Evolutionary conservation across 1,140 invertebrate species (phyloP).

Genomic region (Drosophila nebulosa): DNA sequence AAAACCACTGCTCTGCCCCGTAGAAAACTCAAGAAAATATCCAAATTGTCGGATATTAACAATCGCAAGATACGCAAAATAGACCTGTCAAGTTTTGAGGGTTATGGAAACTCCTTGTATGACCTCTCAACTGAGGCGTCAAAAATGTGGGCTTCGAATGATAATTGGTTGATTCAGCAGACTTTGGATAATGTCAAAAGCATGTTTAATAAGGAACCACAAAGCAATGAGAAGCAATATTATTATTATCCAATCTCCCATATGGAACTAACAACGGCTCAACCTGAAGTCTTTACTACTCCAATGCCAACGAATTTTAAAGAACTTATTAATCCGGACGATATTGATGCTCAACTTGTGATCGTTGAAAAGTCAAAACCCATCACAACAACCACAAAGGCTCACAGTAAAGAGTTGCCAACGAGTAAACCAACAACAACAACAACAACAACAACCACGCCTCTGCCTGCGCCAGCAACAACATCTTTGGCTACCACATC

Average conservation of each 20-base stretch:
- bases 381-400: not conserved
- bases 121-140: not conserved
- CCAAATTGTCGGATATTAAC: conserved; percentile 34
- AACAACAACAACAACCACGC: not conserved
- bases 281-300: not conserved
- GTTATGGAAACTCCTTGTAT: not conserved
- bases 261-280: not conserved
- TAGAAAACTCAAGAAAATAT: conserved; percentile 3
- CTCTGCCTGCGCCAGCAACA: not conserved
- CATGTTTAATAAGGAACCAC: conserved; percentile 22
- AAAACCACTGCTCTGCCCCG: not conserved
- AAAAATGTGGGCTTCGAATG: conserved; percentile 29
- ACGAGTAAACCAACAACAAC: not conserved
- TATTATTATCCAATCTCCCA: not conserved
- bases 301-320: not conserved
- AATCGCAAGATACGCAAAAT: conserved; percentile 64
- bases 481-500: not conserved
- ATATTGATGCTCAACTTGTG: not conserved
- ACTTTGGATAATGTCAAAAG: conserved; percentile 35
- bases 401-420: not conserved
- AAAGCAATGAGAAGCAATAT: conserved; percentile 15
- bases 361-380: too few relatives aligned
- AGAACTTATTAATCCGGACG: not conserved
- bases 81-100: conserved; percentile 1
- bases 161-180: conserved; percentile 47